phyloP scores from a whole-genome alignment of 2,113 vertebrate species.

The Melanotaenia duboulayi region DNA sequence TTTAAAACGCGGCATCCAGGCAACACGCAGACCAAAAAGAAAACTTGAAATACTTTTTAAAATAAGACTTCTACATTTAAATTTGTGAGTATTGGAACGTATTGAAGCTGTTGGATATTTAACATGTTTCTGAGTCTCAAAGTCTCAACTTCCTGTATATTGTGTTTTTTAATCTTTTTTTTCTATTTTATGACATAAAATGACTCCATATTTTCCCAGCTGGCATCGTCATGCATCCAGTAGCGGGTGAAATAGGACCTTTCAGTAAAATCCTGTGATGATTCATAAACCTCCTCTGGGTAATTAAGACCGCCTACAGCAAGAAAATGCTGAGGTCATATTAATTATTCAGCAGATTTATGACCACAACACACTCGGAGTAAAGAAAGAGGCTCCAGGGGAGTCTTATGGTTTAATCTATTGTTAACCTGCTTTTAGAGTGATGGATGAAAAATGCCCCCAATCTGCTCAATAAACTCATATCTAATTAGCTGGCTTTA shows the following conservation, averaged over 20 bases:
- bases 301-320: conserved; percentile 86
- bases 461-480: conserved; percentile 88
- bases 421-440: conserved; percentile 89
- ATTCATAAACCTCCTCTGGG: conserved; percentile 34
- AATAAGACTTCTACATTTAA: no score
- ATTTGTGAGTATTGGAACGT: no score
- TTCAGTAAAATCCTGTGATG: conserved; percentile 78
- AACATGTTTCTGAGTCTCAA: no score
- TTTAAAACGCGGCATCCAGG: no score
- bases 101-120: no score
- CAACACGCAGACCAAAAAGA: no score
- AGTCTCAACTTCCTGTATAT: no score
- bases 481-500: conserved; percentile 91
- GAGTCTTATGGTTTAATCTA: conserved; percentile 86
- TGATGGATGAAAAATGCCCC: conserved; percentile 88
- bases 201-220: no score
- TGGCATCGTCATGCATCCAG: no score
- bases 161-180: no score
- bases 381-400: conserved; percentile 70
- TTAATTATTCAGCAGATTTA: conserved; percentile 89
- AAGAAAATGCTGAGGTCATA: conserved; percentile 79
- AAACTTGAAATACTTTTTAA: no score
- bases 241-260: neutral
- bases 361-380: conserved; percentile 86
- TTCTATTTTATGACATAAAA: no score